Evolutionary conservation across 2,113 vertebrate genomes (phyloP).

Genomic region (Oncorhynchus tshawytscha): DNA sequence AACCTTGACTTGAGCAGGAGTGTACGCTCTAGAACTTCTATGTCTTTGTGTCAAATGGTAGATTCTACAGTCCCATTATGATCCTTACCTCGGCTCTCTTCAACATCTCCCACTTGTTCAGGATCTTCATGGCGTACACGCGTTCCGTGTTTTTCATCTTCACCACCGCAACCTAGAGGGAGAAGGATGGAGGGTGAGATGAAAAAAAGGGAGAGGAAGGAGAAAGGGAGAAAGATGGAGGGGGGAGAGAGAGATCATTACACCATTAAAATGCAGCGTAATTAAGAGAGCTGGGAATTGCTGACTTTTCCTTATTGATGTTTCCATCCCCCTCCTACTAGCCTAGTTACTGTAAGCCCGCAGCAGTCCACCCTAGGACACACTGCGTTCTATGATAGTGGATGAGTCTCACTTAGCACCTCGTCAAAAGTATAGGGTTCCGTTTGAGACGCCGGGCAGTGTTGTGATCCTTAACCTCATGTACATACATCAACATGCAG

Average conservation of each 20-base stretch:
- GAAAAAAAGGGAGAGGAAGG: slow-evolving; percentile 17
- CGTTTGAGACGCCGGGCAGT: too few species aligned
- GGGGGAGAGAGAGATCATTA: background rate
- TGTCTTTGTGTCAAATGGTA: background rate
- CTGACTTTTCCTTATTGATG: slow-evolving; percentile 12
- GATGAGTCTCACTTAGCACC: background rate
- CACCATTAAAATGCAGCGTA: slow-evolving; percentile 16
- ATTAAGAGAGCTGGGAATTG: background rate
- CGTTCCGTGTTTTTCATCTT: slow-evolving; percentile 95
- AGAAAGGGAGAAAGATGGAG: slow-evolving; percentile 15
- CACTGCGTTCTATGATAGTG: slow-evolving; percentile 16
- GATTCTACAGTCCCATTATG: background rate
- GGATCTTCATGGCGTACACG: slow-evolving; percentile 98
- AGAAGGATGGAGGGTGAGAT: slow-evolving; percentile 4
- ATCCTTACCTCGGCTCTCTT: slow-evolving; percentile 91
- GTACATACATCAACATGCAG: too few species aligned
- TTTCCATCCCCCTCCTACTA: slow-evolving; percentile 1
- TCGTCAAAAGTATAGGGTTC: background rate
- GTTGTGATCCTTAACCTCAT: too few species aligned
- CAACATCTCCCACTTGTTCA: slow-evolving; percentile 99
- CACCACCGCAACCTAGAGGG: slow-evolving; percentile 87
- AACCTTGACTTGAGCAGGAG: too few species aligned
- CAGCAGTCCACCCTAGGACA: background rate
- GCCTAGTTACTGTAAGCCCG: slow-evolving; percentile 18
- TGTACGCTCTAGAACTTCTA: background rate